Conservation (phyloP, 2,888 invertebrate genomes). For the Heliconius cydno region DNA sequence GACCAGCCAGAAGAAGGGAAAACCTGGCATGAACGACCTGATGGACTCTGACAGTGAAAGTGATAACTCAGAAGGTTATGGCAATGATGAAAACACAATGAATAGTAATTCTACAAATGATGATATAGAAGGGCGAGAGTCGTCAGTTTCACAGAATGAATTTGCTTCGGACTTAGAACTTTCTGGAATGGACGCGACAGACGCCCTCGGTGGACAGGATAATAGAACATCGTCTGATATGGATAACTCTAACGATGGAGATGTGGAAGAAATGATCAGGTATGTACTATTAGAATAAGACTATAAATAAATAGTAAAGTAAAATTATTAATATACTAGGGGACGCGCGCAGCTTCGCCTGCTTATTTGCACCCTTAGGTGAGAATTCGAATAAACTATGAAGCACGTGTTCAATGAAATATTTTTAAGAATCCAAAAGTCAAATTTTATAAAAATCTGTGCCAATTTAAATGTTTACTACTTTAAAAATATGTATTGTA, state of each 20-base stretch:
- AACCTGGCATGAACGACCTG: slow-evolving; percentile 83
- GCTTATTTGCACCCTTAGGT: no score
- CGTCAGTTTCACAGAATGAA: slow-evolving; percentile 80
- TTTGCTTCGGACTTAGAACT: slow-evolving; percentile 86
- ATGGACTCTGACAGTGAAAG: slow-evolving; percentile 85
- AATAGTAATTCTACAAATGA: slow-evolving; percentile 78
- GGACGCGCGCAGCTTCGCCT: no score
- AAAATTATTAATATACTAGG: no score
- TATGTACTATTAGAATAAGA: slow-evolving; percentile 48
- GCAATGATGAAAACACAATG: slow-evolving; percentile 75
- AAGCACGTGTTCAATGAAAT: no score
- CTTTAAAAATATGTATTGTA: no score
- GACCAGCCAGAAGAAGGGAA: slow-evolving; percentile 84
- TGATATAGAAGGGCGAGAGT: slow-evolving; percentile 70
- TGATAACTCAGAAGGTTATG: slow-evolving; percentile 74
- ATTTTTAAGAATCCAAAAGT: no score
- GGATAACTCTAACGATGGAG: slow-evolving; percentile 84
- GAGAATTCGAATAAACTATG: no score
- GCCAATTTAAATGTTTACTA: no score
- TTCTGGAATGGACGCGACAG: slow-evolving; percentile 85
- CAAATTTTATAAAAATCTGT: no score
- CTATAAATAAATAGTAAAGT: background rate
- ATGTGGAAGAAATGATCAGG: slow-evolving; percentile 85
- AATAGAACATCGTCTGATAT: slow-evolving; percentile 80
- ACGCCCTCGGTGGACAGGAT: slow-evolving; percentile 78